phyloP scores from a whole-genome alignment of 2,797 vertebrate species.

The Acanthopagrus latus region DNA sequence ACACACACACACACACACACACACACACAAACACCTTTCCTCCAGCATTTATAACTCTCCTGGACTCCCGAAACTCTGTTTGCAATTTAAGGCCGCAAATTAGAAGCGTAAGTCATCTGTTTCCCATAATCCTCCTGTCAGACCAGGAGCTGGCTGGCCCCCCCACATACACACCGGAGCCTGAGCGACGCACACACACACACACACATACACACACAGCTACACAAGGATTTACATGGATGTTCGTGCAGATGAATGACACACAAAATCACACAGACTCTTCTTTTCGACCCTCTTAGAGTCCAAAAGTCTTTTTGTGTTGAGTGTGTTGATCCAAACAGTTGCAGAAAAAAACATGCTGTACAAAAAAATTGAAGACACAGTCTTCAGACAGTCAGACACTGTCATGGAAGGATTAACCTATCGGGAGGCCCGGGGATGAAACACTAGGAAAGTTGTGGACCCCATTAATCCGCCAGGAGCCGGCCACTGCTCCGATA shows the following conservation, averaged over 20 bases:
- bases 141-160: constrained; percentile 86
- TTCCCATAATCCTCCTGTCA: constrained; percentile 98
- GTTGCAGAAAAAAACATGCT: neutral
- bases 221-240: constrained; percentile 18
- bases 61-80: constrained; percentile 98
- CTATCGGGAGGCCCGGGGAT: no score
- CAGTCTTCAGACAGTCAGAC: neutral
- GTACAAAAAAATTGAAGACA: neutral
- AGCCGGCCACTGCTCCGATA: no score
- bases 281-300: neutral
- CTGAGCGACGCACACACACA: constrained; percentile 12
- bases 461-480: no score
- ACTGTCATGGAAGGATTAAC: no score
- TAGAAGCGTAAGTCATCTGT: constrained; percentile 99
- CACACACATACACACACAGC: constrained; percentile 9
- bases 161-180: constrained; percentile 26
- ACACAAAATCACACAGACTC: constrained; percentile 7
- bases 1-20: constrained; percentile 62
- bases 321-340: neutral
- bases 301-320: neutral
- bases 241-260: constrained; percentile 16
- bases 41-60: constrained; percentile 93
- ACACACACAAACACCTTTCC: constrained; percentile 81
- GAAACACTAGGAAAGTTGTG: no score
- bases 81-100: constrained; percentile 99